These are phyloP conservation scores for Gonatopus flavifemur DNA, from an alignment of 1,140 invertebrate genomes.

Conservation along the genomic window DNA sequence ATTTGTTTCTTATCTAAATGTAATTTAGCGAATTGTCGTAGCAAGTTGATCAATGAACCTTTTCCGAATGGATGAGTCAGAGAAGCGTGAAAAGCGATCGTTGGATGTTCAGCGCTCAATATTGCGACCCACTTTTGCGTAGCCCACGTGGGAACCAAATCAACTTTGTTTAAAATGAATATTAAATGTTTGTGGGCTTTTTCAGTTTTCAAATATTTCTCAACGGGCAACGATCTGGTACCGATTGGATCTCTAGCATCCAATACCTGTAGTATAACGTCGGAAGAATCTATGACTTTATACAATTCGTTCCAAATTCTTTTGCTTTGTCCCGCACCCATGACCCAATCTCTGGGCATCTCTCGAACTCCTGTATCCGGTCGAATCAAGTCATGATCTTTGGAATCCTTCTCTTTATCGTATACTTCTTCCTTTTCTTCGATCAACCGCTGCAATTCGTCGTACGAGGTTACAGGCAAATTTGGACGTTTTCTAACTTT, in stretches of 20 bases:
- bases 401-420: conserved; percentile 66
- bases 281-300: conserved; percentile 98
- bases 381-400: conserved; percentile 80
- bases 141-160: conserved; percentile 95
- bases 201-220: conserved; percentile 77
- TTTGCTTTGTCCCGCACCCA: conserved; percentile 92
- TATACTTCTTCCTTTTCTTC: conserved; percentile 76
- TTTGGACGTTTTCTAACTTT: conserved; percentile 89
- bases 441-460: conserved; percentile 71
- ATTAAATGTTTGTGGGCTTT: conserved; percentile 78
- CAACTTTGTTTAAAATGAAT: conserved; percentile 78
- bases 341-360: conserved; percentile 79
- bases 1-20: conserved; percentile 98
- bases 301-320: conserved; percentile 99
- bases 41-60: conserved; percentile 93
- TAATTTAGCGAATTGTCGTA: conserved; percentile 95
- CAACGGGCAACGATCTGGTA: conserved; percentile 90
- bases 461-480: conserved; percentile 71
- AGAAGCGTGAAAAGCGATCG: conserved; percentile 97
- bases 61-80: conserved; percentile 98
- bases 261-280: conserved; percentile 92
- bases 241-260: conserved; percentile 95
- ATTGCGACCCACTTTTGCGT: conserved; percentile 95
- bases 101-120: conserved; percentile 92
- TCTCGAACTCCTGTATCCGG: conserved; percentile 80